Conservation (phyloP, 2,888 invertebrate species). For the Calameuta filiformis region DNA sequence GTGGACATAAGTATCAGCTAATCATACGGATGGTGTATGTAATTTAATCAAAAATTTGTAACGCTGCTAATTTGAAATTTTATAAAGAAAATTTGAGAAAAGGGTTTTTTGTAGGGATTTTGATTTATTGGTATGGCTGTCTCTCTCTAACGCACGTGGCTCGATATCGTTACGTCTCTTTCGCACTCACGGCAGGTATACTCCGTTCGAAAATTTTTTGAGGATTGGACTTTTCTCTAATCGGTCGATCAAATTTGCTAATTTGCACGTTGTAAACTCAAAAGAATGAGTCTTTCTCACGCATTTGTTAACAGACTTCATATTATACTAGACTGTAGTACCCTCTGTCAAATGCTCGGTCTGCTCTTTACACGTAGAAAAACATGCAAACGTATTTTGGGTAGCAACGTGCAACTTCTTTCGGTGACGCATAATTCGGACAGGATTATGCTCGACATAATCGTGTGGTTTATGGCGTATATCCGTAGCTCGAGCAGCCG, state of each 20-base stretch:
- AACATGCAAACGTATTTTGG: neutral
- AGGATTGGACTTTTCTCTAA: neutral
- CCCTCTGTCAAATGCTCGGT: neutral
- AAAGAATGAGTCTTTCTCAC: neutral
- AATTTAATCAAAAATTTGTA: neutral
- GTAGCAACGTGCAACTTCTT: neutral
- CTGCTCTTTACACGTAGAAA: neutral
- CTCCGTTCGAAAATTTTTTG: too few species aligned
- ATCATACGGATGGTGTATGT: neutral
- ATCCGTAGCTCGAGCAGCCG: constrained; percentile 24
- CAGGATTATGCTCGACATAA: constrained; percentile 43
- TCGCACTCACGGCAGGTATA: too few species aligned
- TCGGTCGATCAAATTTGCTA: neutral
- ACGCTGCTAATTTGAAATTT: neutral
- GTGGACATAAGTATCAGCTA: too few species aligned
- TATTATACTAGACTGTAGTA: neutral
- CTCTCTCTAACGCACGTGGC: neutral
- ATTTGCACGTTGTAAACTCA: neutral
- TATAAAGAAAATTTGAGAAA: neutral
- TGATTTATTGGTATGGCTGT: neutral
- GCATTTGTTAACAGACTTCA: neutral
- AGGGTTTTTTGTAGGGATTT: neutral
- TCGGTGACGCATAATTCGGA: constrained; percentile 32
- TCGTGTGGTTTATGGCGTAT: constrained; percentile 46
- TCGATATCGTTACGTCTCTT: neutral